A percentile compares a stretch with the other conserved stretches of the same genome.
phyloP scores from a whole-genome alignment of 2,888 invertebrate species.

The Himalopsyche anomala region DNA sequence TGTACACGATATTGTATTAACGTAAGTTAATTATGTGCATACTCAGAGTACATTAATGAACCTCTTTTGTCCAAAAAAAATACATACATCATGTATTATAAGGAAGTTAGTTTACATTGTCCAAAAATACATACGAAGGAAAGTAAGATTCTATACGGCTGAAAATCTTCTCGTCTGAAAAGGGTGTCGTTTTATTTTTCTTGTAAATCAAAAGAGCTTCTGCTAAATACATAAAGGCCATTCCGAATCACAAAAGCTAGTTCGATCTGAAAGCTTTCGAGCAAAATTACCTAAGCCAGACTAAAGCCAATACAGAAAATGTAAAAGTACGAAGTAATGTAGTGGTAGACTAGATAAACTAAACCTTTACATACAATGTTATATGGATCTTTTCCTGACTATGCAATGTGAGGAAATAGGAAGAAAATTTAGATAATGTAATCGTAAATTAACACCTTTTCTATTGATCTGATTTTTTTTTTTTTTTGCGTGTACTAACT shows the following conservation, averaged over 20 bases:
- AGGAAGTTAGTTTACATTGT: not conserved
- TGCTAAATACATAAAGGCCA: constrained; percentile 17
- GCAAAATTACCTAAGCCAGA: constrained; percentile 2
- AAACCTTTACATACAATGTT: not conserved
- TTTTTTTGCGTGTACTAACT: not conserved
- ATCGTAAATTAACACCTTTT: not conserved
- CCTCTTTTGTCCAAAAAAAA: too few relatives aligned
- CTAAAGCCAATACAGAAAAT: constrained; percentile 4
- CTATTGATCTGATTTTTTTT: not conserved
- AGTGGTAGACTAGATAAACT: not conserved
- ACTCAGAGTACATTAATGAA: too few relatives aligned
- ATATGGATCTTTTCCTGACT: not conserved
- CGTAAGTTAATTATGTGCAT: too few relatives aligned
- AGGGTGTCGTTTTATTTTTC: constrained; percentile 31
- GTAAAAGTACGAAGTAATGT: not conserved
- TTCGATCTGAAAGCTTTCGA: constrained; percentile 10
- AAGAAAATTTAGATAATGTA: not conserved
- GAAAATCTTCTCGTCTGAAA: not conserved
- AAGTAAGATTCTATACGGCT: not conserved
- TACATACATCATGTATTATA: not conserved
- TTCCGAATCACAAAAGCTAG: constrained; percentile 2
- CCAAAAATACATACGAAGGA: not conserved
- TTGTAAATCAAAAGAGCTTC: constrained; percentile 29
- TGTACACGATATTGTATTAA: too few relatives aligned
- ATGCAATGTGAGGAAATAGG: not conserved